Evolutionary conservation across 2,113 vertebrate species (phyloP), one percentile per base, ranked within the genome.

Genomic region (Thalassoma bifasciatum): DNA sequence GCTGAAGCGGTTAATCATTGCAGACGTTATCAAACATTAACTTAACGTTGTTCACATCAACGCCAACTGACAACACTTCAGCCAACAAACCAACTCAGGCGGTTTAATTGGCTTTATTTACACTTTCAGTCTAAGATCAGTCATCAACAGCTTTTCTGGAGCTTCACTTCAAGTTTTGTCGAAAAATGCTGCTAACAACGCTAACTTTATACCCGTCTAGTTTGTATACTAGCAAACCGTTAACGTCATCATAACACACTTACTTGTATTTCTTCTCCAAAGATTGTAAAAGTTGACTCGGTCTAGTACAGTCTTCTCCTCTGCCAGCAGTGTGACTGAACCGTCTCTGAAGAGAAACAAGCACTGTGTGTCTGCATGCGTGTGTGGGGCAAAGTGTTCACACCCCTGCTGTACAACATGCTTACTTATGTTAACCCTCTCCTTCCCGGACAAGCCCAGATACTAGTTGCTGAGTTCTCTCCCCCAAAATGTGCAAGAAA

Each of bases 341-440:
- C 10, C 1, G 42, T 52, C 54, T 36, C 24, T 22, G 14, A 2
- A 56, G 71, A 53, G 61, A 72, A 62, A 71, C 36, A 17, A 21
- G 36, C 16, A 11, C 10, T 36, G 36, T 16, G 44, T n/a, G 16
- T 16, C 49, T 47, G 13, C 44, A 36, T 38, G 36, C 1, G n/a
- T 42, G 22, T 40, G 21, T 21, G 19, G 16, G 17, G 3, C 34
- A 10, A 58, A n/a, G 24, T 10, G 65, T 38, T 62, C 60, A 84
- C 82, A 75, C 72, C 58, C 78, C 83, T 78, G 60, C 62, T 54
- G 37, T 34, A 67, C 22, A 44, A 69, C 10, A 44, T 8, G 11
- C 12, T 24, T 57, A 26, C 50, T 64, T 42, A 7, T 19, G 5
- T 87, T 85, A 83, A 89, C 86, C 72, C 70, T 49, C 6, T 65